Conservation (phyloP, 1,140 invertebrate species). For the Dreissena polymorpha region DNA sequence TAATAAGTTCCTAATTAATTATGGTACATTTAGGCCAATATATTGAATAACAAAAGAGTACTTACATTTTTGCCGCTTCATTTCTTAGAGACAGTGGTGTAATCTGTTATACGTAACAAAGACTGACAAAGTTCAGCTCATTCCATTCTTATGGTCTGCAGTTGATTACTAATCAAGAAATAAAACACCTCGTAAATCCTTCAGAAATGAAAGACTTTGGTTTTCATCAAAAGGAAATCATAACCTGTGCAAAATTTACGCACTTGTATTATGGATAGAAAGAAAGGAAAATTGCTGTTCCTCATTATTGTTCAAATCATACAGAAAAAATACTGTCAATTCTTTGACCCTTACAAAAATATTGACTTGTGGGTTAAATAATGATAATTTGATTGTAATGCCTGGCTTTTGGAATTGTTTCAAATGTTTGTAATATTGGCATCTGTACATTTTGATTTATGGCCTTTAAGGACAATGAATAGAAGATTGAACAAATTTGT, state of each 20-base stretch:
- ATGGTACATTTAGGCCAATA: no score
- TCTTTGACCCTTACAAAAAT: constrained; percentile 43
- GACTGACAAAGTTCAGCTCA: no score
- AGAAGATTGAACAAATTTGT: no score
- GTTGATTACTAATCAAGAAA: constrained; percentile 2
- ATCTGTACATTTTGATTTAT: no score
- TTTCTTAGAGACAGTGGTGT: neutral
- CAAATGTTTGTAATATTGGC: no score
- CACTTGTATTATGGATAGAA: constrained; percentile 14
- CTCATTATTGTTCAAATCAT: neutral
- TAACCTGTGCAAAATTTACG: constrained; percentile 35
- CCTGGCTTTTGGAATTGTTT: constrained; percentile 5
- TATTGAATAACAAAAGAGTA: neutral
- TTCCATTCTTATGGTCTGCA: no score
- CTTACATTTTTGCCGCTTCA: neutral
- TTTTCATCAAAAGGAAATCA: constrained; percentile 18
- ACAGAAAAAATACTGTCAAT: constrained; percentile 32
- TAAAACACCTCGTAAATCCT: constrained; percentile 39
- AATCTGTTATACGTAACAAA: no score
- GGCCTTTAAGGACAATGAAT: no score
- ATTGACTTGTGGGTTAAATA: constrained; percentile 15
- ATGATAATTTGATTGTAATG: constrained; percentile 35
- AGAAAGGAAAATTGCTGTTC: constrained; percentile 23
- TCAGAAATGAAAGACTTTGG: constrained; percentile 12
- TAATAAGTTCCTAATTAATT: no score